Percentiles rank a stretch among this genome's conserved stretches.
phyloP scores from a whole-genome alignment of 2,888 invertebrate genomes.

The Aspidapion aeneum region DNA sequence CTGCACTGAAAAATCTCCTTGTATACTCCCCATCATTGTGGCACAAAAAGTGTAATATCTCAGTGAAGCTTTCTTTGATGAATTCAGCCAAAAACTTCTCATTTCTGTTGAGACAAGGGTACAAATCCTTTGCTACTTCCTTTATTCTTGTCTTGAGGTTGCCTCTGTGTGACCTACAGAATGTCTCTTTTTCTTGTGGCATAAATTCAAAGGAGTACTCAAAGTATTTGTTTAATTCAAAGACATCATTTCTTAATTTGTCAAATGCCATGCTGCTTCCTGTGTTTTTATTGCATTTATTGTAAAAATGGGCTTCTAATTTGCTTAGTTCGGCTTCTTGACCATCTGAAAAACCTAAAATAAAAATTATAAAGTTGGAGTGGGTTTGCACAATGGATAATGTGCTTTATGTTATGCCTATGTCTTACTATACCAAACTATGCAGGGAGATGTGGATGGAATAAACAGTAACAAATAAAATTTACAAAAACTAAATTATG shows the following conservation, averaged over 20 bases:
- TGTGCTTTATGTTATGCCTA: too few relatives aligned
- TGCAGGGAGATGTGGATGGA: too few relatives aligned
- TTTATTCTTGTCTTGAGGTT: conserved; percentile 16
- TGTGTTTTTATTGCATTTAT: conserved; percentile 19
- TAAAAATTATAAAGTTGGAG: too few relatives aligned
- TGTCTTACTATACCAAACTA: too few relatives aligned
- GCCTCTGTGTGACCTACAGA: conserved; percentile 16
- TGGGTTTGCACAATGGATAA: too few relatives aligned
- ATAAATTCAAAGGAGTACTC: conserved; percentile 15
- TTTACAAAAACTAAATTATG: too few relatives aligned
- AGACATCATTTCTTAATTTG: conserved; percentile 19
- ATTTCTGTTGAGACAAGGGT: conserved; percentile 10
- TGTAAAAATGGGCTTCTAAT: conserved; percentile 18
- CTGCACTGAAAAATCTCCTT: conserved; percentile 10
- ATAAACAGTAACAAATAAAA: too few relatives aligned
- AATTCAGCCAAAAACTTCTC: conserved; percentile 19
- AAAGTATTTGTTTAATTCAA: conserved; percentile 20
- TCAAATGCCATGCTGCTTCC: conserved; percentile 11
- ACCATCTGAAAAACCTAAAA: too few relatives aligned
- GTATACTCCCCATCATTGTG: conserved; percentile 21
- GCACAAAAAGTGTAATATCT: conserved; percentile 24
- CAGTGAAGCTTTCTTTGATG: conserved; percentile 19
- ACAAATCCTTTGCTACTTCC: conserved; percentile 19
- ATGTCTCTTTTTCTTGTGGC: conserved; percentile 11
- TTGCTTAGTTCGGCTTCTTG: conserved; percentile 13